phyloP scores from a whole-genome alignment of 1,140 invertebrate species.

The Tetragnatha versicolor region DNA sequence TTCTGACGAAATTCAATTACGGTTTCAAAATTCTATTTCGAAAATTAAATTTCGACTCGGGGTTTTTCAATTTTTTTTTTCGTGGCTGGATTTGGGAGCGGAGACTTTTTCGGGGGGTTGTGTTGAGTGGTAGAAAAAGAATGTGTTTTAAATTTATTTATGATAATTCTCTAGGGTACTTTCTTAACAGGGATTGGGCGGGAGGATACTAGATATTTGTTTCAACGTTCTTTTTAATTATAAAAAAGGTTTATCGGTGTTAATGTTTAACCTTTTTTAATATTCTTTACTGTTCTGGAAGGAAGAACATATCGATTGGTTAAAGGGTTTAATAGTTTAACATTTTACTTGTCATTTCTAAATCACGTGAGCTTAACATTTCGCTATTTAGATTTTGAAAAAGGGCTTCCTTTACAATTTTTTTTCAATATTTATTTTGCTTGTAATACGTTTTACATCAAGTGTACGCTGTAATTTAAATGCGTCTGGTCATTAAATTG shows the following conservation, averaged over 20 bases:
- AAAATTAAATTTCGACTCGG: slow-evolving; percentile 38
- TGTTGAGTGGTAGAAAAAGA: neutral
- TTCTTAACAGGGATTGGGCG: neutral
- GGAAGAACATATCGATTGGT: too few relatives aligned
- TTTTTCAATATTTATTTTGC: too few relatives aligned
- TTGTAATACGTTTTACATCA: too few relatives aligned
- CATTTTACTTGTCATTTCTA: too few relatives aligned
- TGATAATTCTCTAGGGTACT: neutral
- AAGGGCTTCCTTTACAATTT: too few relatives aligned
- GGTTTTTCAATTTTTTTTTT: neutral
- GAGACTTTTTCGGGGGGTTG: neutral
- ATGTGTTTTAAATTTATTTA: slow-evolving; percentile 27
- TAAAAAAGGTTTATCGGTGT: neutral
- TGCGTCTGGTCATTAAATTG: too few relatives aligned
- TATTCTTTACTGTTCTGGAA: too few relatives aligned
- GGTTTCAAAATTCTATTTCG: slow-evolving; percentile 22
- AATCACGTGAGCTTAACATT: too few relatives aligned
- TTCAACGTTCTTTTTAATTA: neutral
- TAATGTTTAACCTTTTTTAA: neutral
- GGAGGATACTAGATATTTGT: neutral
- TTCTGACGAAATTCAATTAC: slow-evolving; percentile 33
- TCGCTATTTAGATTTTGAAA: too few relatives aligned
- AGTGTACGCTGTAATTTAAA: too few relatives aligned
- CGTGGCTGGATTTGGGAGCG: neutral
- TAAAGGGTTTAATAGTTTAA: too few relatives aligned